Base-by-base conservation (phyloP, 2,888 invertebrate genomes). In the Drosophila barbarae region DNA sequence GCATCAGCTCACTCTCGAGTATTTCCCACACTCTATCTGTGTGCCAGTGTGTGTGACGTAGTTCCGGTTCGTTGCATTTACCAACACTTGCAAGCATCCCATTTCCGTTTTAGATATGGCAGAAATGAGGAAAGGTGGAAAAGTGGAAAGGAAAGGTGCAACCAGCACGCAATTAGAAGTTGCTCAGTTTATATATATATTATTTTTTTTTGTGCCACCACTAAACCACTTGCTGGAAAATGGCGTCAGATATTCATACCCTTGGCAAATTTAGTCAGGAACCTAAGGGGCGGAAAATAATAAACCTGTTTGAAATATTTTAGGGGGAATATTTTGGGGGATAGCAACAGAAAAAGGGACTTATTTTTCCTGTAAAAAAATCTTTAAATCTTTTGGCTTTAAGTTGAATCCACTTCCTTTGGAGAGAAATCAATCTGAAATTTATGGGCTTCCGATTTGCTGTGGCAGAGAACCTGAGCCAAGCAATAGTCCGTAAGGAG, bases 1-100 rank as follows among this genome's bases (percentile, higher is more conserved):
- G 84, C 84, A 73, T 78, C 76, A 79, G 69, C 72, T 73, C 81
- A 69, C 73, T 66, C 63, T 49, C 53, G 61, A 71, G 84, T 80
- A 69, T 74, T 80, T 44, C 54, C 55, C 57, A 18, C 55, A 46
- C 58, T 42, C 52, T 46, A 18, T 56, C 8, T 41, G 36, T 18
- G 35, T 39, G 32, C 44, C 35, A 30, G 36, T 35, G 41, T 50
- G 49, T 56, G 58, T 68, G 61, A 35, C 32, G 75, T 59, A 49
- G 42, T 60, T 61, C 72, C 69, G 69, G 56, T 69, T 51, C 57
- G 51, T 57, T 67, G 64, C 67, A 51, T 58, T 10, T 46, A 50
- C 61, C 32, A 56, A 54, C 63, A 64, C 69, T 55, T 39, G 42
- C 47, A 59, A 51, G 64, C 49, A 55, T 60, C 70, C 52, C 50